Evolutionary conservation across 2,888 invertebrate species (phyloP), one percentile per base, ranked within the genome.

Genomic region (Yponomeuta malinellus): DNA sequence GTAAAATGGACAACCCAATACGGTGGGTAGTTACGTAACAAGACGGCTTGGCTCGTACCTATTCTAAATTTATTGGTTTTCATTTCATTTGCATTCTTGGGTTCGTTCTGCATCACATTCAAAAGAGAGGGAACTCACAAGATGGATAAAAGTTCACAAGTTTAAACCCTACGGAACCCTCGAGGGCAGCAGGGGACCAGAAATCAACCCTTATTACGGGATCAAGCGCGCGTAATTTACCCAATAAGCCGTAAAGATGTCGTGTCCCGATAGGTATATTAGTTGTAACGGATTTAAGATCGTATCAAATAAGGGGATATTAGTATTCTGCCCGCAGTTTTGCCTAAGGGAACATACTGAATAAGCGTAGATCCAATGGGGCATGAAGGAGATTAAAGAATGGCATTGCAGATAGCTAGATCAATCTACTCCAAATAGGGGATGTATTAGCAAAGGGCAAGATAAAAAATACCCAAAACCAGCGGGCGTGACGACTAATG

Each of bases 221-320:
- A 59, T 59, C 52, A 59, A 59, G 52, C 52, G 15, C 9, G 48
- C 48, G 48, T 65, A 70, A 70, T 59, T 48, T 64, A 69, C 31
- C 70, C 64, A 70, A 70, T 70, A 70, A 48, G 48, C 70, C 64
- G 65, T 70, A 70, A 70, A 70, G 64, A 65, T 70, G 64, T 70
- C 70, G 63, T 63, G 63, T 37, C 31, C 63, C 63, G 70, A 70
- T 70, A 59, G 52, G 52, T 59, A 70, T 70, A 70, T 70, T 70
- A 70, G 70, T 70, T 70, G 10, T 70, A 63, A 70, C 63, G 70
- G 63, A 63, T 70, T 43, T 70, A 63, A 70, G 70, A 70, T 70
- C 63, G 70, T 63, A 70, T 63, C 63, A 43, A 37, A 69, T 69
- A 69, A 37, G 43, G 29, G 69, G 59, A 15, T 65, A 52, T 70